Base-by-base conservation (phyloP, 1,140 invertebrate genomes). In the Coelopa frigida region DNA sequence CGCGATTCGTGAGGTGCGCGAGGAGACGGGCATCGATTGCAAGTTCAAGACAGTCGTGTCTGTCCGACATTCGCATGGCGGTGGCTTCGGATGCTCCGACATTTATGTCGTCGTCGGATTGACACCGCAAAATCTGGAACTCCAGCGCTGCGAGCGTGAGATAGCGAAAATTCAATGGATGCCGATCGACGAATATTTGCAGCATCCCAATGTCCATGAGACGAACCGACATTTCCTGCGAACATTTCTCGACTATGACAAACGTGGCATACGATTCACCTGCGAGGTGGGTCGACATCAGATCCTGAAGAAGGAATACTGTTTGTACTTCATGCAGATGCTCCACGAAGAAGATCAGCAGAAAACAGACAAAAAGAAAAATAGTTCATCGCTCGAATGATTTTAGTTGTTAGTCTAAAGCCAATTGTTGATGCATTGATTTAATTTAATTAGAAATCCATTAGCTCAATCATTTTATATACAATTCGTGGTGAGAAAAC, bases 1-100 rank as follows among this genome's bases (percentile, higher is more conserved):
- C 11, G 86, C 83, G 5, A 75, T 82, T 27, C 76, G 92, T 55
- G 92, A 96, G 74, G 87, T 94, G 2, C 71, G 79, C 15, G 92
- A 95, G 74, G 92, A 96, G 70, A 96, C 91, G 2, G 87, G 88
- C 33, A 76, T 96, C 33, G 61, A 78, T 39, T 75, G 83, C 3
- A 75, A 80, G 46, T 94, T 94, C 67, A 68, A 79, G 36, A 84
- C 81, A 21, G 56, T 95, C 8, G 61, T 94, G 10, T 76, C 80
- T 35, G 80, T 94, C 49, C 75, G 90, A 50, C 90, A 94, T 59
- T 73, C 75, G 6, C 83, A 86, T 52, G 57, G 72, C 31, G 78
- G 78, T 2, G 69, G 71, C 36, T 93, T 85, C 65, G 80, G 76
- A 5, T 93, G 89, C 60, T 90, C 85, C 2, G 90, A 92, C 64